Base-by-base conservation (phyloP, 2,797 vertebrate species). In the Halcyon leucocephala region DNA sequence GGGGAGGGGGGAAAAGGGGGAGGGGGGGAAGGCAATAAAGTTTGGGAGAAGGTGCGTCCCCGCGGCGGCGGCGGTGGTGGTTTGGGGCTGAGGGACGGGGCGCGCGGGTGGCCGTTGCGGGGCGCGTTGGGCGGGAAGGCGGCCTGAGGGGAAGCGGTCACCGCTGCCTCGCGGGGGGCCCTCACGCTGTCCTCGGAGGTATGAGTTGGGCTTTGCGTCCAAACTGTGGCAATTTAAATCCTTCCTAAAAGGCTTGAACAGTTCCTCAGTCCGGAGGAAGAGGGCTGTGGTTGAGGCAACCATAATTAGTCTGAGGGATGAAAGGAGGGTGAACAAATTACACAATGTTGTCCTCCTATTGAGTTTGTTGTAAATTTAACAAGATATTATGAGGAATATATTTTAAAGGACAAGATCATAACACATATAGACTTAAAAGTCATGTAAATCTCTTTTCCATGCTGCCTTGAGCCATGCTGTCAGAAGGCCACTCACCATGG, bases 71-170 rank as follows among this genome's bases (percentile, higher is more conserved):
- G n/a, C n/a, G n/a, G n/a, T n/a, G 6, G 33, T 25, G 7, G 51
- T 15, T 4, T 14, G 69, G 54, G 62, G 42, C 76, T 69, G 46
- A 39, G 42, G 77, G 65, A 58, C 24, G 33, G 64, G 72, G 87
- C 37, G 66, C 39, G 74, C 88, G 81, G 76, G 89, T 69, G 89
- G 82, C 70, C 49, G 57, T 81, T 15, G 74, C 19, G 69, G 61
- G 70, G 90, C 54, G 79, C 66, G 13, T 20, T n/a, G 77, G 93
- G 87, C 81, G 91, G 91, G 95, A 87, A 92, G 89, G 69, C n/a
- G 81, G 89, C 91, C 83, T 51, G 81, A 33, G 62, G 94, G 71
- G 83, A 55, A 41, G 64, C 1, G 90, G 78, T n/a, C 78, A 21
- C 42, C 57, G 64, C 65, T 35, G 48, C 55, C 60, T 22, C 76